Base-by-base conservation (phyloP, 1,140 invertebrate genomes). In the Phortica variegata region DNA sequence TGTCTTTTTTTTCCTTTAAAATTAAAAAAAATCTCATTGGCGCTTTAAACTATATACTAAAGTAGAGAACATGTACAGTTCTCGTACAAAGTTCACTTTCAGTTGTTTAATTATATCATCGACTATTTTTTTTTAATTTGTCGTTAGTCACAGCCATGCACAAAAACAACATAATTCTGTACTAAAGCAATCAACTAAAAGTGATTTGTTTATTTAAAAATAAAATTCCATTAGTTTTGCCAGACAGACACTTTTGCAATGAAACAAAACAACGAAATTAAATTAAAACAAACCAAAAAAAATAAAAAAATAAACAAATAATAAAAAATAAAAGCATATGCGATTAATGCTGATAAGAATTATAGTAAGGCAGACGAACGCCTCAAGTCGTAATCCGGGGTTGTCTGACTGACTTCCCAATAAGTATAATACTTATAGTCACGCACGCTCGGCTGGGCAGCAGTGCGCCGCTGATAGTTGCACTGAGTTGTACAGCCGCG, bases 41-140 rank as follows among this genome's bases (percentile, higher is more conserved):
- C 12, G 12, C 6, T 12, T 29, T 29, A 6, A 29, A 29, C 6
- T 29, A 6, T 7, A 6, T 7, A 29, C 6, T 7, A 29, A 34
- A 34, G 13, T n/a, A 34, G 13, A 34, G 13, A 8, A 34, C 8
- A 38, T 18, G 36, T 7, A 40, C 15, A 21, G 12, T 3, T n/a
- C 16, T 3, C 38, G 63, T 23, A 33, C 63, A 68, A 66, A 66
- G 63, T 66, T 52, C 63, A 45, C 23, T 26, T n/a, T n/a, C n/a
- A 8, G 15, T 39, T 40, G 34, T 58, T 39, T 52, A 58, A 44
- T 50, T 56, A 38, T 46, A 15, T 49, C 48, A 52, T 43, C 56
- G 59, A 42, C 55, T 54, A 53, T 49, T 55, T 65, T 60, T 53
- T 62, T 66, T 60, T 68, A 56, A 53, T 48, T 55, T 49, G 46